Evolutionary conservation across 2,888 invertebrate species (phyloP).

Genomic region (Allolobophora icterica): DNA sequence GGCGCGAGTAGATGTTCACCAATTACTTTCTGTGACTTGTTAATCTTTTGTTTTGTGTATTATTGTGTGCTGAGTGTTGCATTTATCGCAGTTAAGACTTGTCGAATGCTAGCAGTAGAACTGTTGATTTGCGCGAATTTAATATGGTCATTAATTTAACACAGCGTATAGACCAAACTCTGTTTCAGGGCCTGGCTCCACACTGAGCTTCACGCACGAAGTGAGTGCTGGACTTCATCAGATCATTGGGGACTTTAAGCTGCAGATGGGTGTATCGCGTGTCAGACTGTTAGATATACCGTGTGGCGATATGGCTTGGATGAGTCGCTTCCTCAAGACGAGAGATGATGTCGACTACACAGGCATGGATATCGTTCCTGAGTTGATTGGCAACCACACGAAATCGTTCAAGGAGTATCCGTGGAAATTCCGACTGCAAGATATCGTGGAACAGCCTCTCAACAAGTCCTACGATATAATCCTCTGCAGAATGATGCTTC

Average conservation of each 20-base stretch:
- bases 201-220: too few relatives aligned
- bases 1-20: too few relatives aligned
- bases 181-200: too few relatives aligned
- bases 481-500: slow-evolving; percentile 46
- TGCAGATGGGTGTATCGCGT: slow-evolving; percentile 2
- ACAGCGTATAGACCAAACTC: too few relatives aligned
- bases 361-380: slow-evolving; percentile 49
- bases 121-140: too few relatives aligned
- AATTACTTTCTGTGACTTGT: too few relatives aligned
- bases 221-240: slow-evolving; percentile 34
- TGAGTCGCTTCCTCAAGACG: slow-evolving; percentile 47
- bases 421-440: slow-evolving; percentile 43
- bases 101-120: too few relatives aligned
- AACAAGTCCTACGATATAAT: slow-evolving; percentile 47
- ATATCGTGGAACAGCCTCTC: slow-evolving; percentile 42
- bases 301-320: slow-evolving; percentile 52
- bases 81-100: too few relatives aligned
- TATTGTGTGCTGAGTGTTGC: too few relatives aligned
- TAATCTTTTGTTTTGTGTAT: too few relatives aligned
- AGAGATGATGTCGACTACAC: slow-evolving; percentile 49
- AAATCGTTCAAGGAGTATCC: too few relatives aligned
- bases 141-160: too few relatives aligned
- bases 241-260: slow-evolving; percentile 42
- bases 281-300: slow-evolving; percentile 47
- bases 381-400: slow-evolving; percentile 37